These are phyloP conservation scores for Clusia tigrina DNA, from an alignment of 2,888 invertebrate genomes.

Conservation along the genomic window DNA sequence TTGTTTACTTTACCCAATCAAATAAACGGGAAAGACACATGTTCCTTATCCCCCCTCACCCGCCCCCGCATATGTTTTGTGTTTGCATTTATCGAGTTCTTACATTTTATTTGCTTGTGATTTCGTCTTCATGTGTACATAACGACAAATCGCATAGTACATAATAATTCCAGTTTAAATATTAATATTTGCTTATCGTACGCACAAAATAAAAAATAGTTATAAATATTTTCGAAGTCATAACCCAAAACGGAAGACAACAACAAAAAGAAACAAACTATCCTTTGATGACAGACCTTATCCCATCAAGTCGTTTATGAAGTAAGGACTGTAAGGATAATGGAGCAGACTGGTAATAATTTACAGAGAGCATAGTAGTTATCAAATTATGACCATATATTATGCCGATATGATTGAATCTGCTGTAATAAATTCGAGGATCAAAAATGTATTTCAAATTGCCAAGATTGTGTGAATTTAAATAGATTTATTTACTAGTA, in stretches of 20 bases:
- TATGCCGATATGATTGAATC: too few relatives aligned
- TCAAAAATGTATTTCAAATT: too few relatives aligned
- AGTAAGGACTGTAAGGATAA: too few relatives aligned
- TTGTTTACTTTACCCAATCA: not conserved
- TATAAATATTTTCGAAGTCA: not conserved
- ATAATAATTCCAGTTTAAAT: not conserved
- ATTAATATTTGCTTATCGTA: not conserved
- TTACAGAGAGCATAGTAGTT: too few relatives aligned
- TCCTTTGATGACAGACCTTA: too few relatives aligned
- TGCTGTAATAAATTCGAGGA: too few relatives aligned
- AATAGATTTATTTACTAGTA: too few relatives aligned
- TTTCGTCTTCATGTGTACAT: not conserved
- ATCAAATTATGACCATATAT: too few relatives aligned
- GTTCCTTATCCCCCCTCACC: not conserved
- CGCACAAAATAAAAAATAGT: not conserved
- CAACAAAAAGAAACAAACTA: too few relatives aligned
- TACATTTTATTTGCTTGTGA: not conserved
- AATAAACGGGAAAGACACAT: not conserved
- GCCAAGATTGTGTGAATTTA: too few relatives aligned
- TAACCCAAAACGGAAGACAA: not conserved
- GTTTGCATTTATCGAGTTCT: not conserved
- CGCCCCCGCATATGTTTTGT: not conserved
- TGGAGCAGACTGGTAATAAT: too few relatives aligned
- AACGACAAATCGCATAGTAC: not conserved
- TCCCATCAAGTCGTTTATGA: too few relatives aligned